phyloP scores from a whole-genome alignment of 92 coral and sea anemone genomes.

The Palythoa grandiflora region DNA sequence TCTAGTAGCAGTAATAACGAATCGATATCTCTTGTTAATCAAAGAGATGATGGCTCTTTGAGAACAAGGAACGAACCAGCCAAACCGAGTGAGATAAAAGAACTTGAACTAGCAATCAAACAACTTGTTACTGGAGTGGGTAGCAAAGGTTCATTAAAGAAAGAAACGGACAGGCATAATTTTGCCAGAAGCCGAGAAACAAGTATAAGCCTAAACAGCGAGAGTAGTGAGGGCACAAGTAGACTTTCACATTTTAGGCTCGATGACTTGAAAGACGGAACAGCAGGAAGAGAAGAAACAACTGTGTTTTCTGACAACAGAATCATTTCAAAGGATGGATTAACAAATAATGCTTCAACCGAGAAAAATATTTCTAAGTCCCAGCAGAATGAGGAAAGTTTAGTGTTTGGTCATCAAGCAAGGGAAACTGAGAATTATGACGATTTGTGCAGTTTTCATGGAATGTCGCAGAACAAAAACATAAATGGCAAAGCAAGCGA shows the following conservation, averaged over 20 bases:
- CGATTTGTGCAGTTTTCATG: background rate
- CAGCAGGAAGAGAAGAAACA: constrained; percentile 25
- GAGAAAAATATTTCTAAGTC: background rate
- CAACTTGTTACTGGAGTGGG: constrained; percentile 34
- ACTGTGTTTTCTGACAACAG: constrained; percentile 24
- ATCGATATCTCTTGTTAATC: background rate
- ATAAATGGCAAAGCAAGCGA: background rate
- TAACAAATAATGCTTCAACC: constrained; percentile 19
- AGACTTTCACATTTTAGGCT: constrained; percentile 22
- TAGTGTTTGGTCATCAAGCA: background rate
- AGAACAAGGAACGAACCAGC: constrained; percentile 34
- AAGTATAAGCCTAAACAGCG: constrained; percentile 19
- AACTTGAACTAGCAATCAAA: constrained; percentile 37
- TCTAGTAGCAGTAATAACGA: constrained; percentile 36
- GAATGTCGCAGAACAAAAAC: background rate
- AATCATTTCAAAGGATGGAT: constrained; percentile 44
- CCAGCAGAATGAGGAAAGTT: background rate
- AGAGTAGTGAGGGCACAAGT: background rate
- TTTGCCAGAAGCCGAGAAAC: constrained; percentile 7
- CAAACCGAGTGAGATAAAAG: constrained; percentile 26
- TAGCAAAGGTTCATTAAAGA: background rate
- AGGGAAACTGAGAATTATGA: background rate
- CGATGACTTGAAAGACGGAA: constrained; percentile 22
- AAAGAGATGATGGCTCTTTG: background rate
- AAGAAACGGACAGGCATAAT: background rate